These are phyloP conservation scores for Hemicentrotus pulcherrimus DNA, from an alignment of 35 echinoderm and acorn worm species.

Conservation along the genomic window DNA sequence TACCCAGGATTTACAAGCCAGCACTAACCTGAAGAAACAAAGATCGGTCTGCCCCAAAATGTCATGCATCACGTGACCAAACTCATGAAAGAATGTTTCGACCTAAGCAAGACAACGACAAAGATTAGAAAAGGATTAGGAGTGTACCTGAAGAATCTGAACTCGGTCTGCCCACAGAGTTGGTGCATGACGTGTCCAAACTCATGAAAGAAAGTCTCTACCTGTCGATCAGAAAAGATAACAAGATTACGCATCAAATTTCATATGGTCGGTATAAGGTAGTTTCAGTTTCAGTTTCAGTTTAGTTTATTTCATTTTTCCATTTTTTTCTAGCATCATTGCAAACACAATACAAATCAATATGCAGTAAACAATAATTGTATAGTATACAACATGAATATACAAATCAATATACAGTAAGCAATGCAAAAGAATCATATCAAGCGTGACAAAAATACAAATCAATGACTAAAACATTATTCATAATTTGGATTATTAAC, in stretches of 20 bases:
- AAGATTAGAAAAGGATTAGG: constrained; percentile 45
- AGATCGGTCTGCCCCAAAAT: constrained; percentile 83
- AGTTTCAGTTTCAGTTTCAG: too few species aligned
- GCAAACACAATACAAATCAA: too few species aligned
- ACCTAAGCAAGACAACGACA: constrained; percentile 66
- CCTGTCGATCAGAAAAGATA: constrained; percentile 43
- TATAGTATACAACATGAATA: too few species aligned
- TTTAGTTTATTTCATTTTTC: too few species aligned
- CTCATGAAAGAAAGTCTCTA: constrained; percentile 97
- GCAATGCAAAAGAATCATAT: too few species aligned
- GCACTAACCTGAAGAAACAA: constrained; percentile 80
- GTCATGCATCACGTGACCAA: constrained; percentile 96
- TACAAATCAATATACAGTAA: too few species aligned
- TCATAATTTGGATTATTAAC: too few species aligned
- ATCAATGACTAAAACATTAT: too few species aligned
- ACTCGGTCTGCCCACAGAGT: constrained; percentile 83
- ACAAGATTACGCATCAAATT: neutral
- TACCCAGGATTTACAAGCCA: neutral
- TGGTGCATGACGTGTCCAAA: constrained; percentile 99
- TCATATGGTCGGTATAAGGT: neutral
- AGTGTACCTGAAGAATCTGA: constrained; percentile 90
- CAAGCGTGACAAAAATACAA: too few species aligned
- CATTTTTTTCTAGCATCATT: too few species aligned
- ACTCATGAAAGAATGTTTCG: constrained; percentile 90
- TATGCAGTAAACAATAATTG: too few species aligned